Evolutionary conservation across 2,113 vertebrate genomes (phyloP).

Genomic region (Zootoca vivipara): DNA sequence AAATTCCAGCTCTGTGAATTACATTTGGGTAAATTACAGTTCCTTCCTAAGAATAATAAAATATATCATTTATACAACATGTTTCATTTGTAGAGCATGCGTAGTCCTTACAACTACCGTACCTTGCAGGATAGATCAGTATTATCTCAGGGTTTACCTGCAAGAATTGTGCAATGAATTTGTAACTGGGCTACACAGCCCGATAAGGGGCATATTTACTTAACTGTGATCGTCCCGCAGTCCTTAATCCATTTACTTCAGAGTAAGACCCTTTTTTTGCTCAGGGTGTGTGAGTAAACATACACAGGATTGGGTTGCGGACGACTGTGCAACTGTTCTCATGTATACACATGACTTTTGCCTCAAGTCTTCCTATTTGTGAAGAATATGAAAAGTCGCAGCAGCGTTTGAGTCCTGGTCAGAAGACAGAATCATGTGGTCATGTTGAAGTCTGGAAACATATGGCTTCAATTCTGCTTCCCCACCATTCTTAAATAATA

Average conservation of each 20-base stretch:
- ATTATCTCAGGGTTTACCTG: not conserved
- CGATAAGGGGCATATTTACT: not conserved
- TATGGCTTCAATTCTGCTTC: too few species aligned
- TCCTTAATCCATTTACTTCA: not conserved
- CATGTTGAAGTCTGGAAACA: not conserved
- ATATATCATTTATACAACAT: too few species aligned
- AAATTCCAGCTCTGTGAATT: not conserved
- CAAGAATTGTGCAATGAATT: not conserved
- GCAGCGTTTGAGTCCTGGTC: constrained; percentile 62
- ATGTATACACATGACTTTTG: not conserved
- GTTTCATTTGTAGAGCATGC: too few species aligned
- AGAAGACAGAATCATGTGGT: constrained; percentile 49
- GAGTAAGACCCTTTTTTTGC: not conserved
- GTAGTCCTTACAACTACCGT: not conserved
- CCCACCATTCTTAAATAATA: too few species aligned
- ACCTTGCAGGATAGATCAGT: not conserved
- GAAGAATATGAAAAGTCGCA: constrained; percentile 61
- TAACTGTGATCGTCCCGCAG: not conserved
- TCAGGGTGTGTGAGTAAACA: not conserved
- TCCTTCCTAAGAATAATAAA: not conserved
- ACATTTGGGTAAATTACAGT: not conserved
- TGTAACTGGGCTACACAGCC: not conserved
- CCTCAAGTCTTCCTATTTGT: not conserved
- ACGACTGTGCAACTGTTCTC: too few species aligned
- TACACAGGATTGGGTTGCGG: not conserved